Conservation (phyloP, 2,888 invertebrate species). For the Vesta saturnalis region DNA sequence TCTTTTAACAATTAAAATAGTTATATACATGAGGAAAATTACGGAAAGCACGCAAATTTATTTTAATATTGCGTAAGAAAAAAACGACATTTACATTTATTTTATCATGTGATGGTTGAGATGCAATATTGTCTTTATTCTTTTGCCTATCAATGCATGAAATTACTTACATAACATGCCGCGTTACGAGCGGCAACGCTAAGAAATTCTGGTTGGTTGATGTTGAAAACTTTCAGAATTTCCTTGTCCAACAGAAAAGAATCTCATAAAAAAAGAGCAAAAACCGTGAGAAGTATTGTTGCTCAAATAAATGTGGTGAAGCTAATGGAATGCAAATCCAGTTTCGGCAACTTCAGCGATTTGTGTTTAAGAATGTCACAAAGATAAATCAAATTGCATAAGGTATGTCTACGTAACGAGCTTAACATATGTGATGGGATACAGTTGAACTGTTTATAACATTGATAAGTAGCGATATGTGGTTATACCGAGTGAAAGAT, state of each 20-base stretch:
- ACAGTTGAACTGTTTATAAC: neutral
- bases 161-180: conserved; percentile 5
- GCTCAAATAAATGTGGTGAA: conserved; percentile 12
- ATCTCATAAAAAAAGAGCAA: conserved; percentile 9
- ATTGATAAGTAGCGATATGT: no score
- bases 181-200: neutral
- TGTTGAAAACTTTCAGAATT: neutral
- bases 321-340: conserved; percentile 10
- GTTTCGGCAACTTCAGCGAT: conserved; percentile 3
- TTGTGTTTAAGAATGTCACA: neutral
- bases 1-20: no score
- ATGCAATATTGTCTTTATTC: neutral
- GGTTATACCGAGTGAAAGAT: no score
- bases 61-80: neutral
- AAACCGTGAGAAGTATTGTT: conserved; percentile 10
- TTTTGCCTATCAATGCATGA: conserved; percentile 9
- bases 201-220: neutral
- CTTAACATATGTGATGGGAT: neutral
- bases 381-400: conserved; percentile 8
- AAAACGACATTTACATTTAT: neutral
- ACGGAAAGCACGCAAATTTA: neutral
- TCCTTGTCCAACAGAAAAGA: conserved; percentile 4
- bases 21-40: neutral
- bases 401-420: neutral
- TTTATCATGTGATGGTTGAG: neutral